Evolutionary conservation across 2,888 invertebrate genomes (phyloP).

Genomic region (Panopea generosa): DNA sequence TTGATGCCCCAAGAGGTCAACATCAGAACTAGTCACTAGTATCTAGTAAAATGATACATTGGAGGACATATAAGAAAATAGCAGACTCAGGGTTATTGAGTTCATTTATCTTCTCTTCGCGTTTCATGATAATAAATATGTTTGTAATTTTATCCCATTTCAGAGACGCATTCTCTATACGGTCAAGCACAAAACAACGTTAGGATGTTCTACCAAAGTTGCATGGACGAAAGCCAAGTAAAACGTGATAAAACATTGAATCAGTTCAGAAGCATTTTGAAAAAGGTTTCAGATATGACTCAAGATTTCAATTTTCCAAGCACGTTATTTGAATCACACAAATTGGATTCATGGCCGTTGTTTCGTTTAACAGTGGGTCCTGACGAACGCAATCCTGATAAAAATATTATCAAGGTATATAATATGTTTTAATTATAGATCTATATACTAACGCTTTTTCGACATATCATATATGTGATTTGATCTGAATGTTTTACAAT

Average conservation of each 20-base stretch:
- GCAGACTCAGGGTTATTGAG: no score
- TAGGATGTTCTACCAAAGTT: constrained; percentile 72
- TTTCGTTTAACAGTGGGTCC: constrained; percentile 75
- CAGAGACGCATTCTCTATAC: constrained; percentile 61
- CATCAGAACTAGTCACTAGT: no score
- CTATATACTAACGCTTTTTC: no score
- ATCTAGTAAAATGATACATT: no score
- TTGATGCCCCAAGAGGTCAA: no score
- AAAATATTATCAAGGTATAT: constrained; percentile 79
- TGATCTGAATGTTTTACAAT: no score
- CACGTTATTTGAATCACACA: constrained; percentile 70
- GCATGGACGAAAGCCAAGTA: constrained; percentile 69
- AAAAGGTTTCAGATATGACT: constrained; percentile 42
- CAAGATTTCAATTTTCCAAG: constrained; percentile 52
- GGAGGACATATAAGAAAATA: no score
- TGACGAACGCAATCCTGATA: constrained; percentile 73
- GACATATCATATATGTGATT: no score
- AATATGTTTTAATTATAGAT: no score
- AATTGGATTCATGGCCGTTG: constrained; percentile 75
- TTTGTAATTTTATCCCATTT: no score
- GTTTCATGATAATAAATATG: no score
- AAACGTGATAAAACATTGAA: constrained; percentile 60
- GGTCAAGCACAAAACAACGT: constrained; percentile 69
- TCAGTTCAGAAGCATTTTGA: constrained; percentile 64
- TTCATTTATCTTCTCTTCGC: no score